Evolutionary conservation across 2,113 vertebrate species (phyloP), one percentile per base, ranked within the genome.

Genomic region (Meleagris gallopavo): DNA sequence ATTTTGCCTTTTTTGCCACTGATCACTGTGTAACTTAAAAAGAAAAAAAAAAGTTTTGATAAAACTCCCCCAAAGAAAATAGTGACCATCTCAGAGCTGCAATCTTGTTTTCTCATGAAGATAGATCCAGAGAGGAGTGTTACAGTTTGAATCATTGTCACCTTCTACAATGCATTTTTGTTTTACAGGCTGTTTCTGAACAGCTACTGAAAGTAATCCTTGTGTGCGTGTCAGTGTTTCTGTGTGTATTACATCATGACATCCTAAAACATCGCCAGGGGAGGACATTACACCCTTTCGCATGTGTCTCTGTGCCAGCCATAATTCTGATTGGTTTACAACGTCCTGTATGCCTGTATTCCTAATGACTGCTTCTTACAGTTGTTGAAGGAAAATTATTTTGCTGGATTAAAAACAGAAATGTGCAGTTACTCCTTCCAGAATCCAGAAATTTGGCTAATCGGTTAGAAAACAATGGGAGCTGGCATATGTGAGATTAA

Each of bases 271-370:
- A n/a, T 8, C 12, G 5, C 27, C 20, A 32, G 7, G 12, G 17
- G 8, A 84, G 10, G 5, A 18, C 38, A 15, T n/a, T 5, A 5
- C n/a, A 48, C 29, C 12, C 32, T 89, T 58, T 58, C 60, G 11
- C 10, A 11, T 2, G 0, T 52, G 79, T 72, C 36, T 1, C 0
- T 24, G 16, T 57, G 61, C 41, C 12, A 72, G 27, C 9, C 10
- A 3, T 45, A 79, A 82, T 52, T 91, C 61, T 72, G 50, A 50
- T 29, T 45, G 27, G 41, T 88, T 24, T 4, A 75, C 50, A 66
- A 14, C n/a, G 70, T 81, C 32, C 45, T 78, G 32, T 19, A 43
- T 20, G 17, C 4, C 29, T 0, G 0, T 57, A 36, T 60, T 85
- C 14, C 12, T 75, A 5, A 8, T 89, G 20, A 9, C 29, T 93